Conservation (phyloP, 2,113 vertebrate genomes). For the Larimichthys polyactis region DNA sequence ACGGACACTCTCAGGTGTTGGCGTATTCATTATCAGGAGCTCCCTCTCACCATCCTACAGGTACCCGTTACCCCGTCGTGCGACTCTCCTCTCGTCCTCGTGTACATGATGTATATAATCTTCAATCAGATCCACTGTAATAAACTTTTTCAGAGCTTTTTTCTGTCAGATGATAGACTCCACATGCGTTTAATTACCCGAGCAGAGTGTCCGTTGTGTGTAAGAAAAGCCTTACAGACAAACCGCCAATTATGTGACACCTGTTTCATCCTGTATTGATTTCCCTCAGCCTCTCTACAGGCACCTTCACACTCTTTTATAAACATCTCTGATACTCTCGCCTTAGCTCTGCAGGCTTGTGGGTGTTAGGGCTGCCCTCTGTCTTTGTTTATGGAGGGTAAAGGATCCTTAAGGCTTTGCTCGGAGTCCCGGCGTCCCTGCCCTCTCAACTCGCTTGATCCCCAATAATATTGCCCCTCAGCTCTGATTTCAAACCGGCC, state of each 20-base stretch:
- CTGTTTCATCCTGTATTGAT: constrained; percentile 27
- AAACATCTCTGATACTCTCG: neutral
- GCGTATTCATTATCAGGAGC: constrained; percentile 21
- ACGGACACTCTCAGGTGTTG: neutral
- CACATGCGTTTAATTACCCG: neutral
- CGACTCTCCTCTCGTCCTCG: too few relatives aligned
- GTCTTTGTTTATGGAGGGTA: constrained; percentile 50
- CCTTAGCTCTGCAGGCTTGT: neutral
- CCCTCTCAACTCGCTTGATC: constrained; percentile 42
- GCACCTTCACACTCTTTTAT: neutral
- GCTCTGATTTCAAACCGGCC: constrained; percentile 55
- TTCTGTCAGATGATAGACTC: neutral
- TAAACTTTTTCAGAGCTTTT: neutral
- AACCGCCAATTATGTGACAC: constrained; percentile 12
- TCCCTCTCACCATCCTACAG: neutral
- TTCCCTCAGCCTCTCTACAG: neutral
- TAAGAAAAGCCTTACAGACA: neutral
- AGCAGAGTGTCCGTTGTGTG: neutral
- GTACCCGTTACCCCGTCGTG: neutral
- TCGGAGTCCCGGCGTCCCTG: constrained; percentile 21
- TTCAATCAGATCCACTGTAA: neutral
- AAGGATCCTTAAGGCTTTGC: constrained; percentile 38
- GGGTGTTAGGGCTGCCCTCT: neutral
- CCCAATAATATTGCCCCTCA: constrained; percentile 28
- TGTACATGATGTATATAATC: too few relatives aligned